These are phyloP conservation scores for Latheticus oryzae DNA, from an alignment of 2,888 invertebrate genomes.

Conservation along the genomic window DNA sequence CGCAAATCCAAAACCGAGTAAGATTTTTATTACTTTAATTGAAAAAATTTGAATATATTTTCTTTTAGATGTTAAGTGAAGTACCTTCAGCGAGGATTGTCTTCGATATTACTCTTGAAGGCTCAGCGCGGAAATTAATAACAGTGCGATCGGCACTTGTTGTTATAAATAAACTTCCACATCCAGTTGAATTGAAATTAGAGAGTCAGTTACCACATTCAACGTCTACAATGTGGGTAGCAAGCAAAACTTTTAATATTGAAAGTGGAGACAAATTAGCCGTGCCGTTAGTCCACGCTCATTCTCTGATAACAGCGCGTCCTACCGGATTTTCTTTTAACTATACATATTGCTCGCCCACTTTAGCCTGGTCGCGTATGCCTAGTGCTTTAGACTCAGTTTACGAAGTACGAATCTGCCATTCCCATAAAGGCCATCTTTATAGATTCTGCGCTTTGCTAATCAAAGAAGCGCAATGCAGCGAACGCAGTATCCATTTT, in stretches of 20 bases:
- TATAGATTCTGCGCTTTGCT: conserved; percentile 82
- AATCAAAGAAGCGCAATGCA: conserved; percentile 78
- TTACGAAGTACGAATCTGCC: conserved; percentile 65
- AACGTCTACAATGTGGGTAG: conserved; percentile 61
- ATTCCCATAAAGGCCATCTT: conserved; percentile 63
- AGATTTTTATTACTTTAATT: conserved; percentile 34
- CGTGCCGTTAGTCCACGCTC: conserved; percentile 81
- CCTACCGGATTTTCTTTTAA: conserved; percentile 70
- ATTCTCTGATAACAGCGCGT: conserved; percentile 79
- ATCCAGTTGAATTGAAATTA: conserved; percentile 78
- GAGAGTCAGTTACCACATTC: conserved; percentile 69
- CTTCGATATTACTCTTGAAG: conserved; percentile 91
- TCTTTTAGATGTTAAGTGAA: conserved; percentile 52
- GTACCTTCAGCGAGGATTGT: conserved; percentile 81
- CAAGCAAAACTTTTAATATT: conserved; percentile 64
- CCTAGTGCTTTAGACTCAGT: conserved; percentile 64
- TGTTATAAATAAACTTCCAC: conserved; percentile 80
- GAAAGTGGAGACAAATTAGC: conserved; percentile 73
- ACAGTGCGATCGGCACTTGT: conserved; percentile 91
- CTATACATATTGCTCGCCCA: conserved; percentile 70
- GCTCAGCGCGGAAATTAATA: conserved; percentile 93
- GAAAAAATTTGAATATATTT: conserved; percentile 4
- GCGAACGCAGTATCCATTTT: conserved; percentile 53
- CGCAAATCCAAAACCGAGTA: conserved; percentile 61
- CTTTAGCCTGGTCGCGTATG: conserved; percentile 73